Base-by-base conservation (phyloP, 2,113 vertebrate genomes). In the Cervus canadensis region DNA sequence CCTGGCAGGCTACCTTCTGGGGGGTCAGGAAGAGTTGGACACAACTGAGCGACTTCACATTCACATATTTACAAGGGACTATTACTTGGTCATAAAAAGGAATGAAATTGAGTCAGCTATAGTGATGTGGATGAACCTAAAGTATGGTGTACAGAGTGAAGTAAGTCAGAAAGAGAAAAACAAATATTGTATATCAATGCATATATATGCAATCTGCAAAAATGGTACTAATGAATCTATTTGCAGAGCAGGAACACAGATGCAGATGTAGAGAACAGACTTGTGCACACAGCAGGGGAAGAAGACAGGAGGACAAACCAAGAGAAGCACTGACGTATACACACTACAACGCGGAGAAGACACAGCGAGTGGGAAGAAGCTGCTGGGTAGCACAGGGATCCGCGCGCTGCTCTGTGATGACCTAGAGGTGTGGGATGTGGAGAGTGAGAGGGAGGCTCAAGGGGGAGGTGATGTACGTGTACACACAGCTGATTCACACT, bases 41-140 rank as follows among this genome's bases (percentile, higher is more conserved):
- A 40, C n/a, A 40, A 40, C 19, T 23, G 67, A 71, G n/a, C 0
- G 0, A 71, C 0, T 71, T 71, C n/a, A 71, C 67, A 71, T 36
- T 71, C 67, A 71, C 67, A 40, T 26, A 26, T 76, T 43, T 43
- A 76, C 12, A 76, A 76, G 23, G 71, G 23, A 43, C 5, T 40
- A 74, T 74, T 74, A 74, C 36, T 76, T 0, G 1, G 71, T 26
- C 23, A 43, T 26, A 8, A 76, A 76, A 76, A 76, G 23, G 71
- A 76, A 76, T 7, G 40, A 43, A 43, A 76, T 2, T 43, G 71
- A 76, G 23, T 76, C 71, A 76, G 40, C 23, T 40, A 7, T 14
- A 26, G 71, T 43, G 36, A 76, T 43, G 36, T 25, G 23, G 6
- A 76, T 76, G 71, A 43, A 76, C 23, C 71, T 76, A 76, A 76